Conservation (phyloP, 2,113 vertebrate genomes). For the Cairina moschata region DNA sequence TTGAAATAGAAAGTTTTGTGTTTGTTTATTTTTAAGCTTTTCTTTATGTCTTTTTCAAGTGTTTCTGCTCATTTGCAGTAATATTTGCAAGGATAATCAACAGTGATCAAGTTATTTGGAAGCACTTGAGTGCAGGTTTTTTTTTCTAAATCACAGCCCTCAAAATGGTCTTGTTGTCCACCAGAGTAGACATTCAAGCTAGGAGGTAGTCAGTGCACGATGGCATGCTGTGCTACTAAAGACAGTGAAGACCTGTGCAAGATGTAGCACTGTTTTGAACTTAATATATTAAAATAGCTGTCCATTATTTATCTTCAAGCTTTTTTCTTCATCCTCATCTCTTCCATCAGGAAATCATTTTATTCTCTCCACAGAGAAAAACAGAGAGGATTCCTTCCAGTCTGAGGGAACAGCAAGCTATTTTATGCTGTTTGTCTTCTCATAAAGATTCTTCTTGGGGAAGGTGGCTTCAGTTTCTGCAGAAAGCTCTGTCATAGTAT, state of each 20-base stretch:
- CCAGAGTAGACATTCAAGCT: background rate
- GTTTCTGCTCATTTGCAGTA: background rate
- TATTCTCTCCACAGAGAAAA: background rate
- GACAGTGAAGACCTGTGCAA: background rate
- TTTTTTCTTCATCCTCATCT: background rate
- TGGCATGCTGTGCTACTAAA: background rate
- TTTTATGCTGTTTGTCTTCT: background rate
- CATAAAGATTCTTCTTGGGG: background rate
- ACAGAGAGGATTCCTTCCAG: background rate
- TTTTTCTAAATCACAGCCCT: background rate
- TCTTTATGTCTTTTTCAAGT: background rate
- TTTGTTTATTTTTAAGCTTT: background rate
- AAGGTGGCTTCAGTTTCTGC: background rate
- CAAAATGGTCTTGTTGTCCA: background rate
- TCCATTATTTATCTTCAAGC: background rate
- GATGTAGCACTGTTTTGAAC: background rate
- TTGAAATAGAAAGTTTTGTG: background rate
- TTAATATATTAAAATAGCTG: background rate
- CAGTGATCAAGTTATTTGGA: background rate
- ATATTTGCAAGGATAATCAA: background rate
- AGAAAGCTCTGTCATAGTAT: background rate
- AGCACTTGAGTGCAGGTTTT: background rate
- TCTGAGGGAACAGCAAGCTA: background rate
- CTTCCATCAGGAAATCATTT: background rate
- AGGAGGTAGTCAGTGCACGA: background rate